These are phyloP conservation scores for Pseudotriccus pelzelni DNA, from an alignment of 2,797 vertebrate species.

Conservation along the genomic window DNA sequence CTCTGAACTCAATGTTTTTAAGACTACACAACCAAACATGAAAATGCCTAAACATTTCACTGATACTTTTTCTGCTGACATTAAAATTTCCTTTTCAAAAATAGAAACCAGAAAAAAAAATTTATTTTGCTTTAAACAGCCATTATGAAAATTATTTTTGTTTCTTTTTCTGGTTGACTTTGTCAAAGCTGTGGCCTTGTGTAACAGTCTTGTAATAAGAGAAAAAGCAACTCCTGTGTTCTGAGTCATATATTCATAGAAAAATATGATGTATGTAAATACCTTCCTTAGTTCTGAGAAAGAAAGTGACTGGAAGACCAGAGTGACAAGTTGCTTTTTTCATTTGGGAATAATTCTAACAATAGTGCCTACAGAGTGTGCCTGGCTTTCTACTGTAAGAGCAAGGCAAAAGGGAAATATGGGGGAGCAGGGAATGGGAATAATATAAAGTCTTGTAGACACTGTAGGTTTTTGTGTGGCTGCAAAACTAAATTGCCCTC, in stretches of 20 bases:
- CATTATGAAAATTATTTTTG: not conserved
- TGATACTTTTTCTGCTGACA: not conserved
- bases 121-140: not conserved
- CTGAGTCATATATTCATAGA: not conserved
- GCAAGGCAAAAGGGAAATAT: not conserved
- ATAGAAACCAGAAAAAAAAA: not conserved
- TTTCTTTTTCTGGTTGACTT: not conserved
- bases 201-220: not conserved
- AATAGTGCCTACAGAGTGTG: not conserved
- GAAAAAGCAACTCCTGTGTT: not conserved
- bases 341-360: not conserved
- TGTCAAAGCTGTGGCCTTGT: not conserved
- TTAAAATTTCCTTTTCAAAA: not conserved
- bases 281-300: not conserved
- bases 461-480: slow-evolving; percentile 25
- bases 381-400: not conserved
- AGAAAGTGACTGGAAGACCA: not conserved
- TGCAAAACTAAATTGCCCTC: slow-evolving; percentile 11
- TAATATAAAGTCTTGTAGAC: not conserved
- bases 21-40: not conserved
- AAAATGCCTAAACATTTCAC: not conserved
- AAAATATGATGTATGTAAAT: not conserved
- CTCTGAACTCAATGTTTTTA: not conserved
- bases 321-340: not conserved
- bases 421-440: not conserved